Evolutionary conservation across 2,888 invertebrate genomes (phyloP).

Genomic region (Sinhomidia bicolor): DNA sequence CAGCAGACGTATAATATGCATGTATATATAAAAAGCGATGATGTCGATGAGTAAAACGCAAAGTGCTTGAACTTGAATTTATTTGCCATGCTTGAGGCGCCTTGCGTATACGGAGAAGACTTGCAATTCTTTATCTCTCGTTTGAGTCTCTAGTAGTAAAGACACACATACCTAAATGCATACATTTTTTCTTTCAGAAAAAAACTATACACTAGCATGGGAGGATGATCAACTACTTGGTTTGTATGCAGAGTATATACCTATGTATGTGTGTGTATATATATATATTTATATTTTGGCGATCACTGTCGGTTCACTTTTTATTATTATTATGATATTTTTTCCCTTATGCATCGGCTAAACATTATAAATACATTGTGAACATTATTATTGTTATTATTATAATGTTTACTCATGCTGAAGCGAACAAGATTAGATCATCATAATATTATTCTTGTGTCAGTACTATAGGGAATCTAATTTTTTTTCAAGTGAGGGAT

Average conservation of each 20-base stretch:
- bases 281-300: neutral
- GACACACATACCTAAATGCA: neutral
- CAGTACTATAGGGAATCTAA: constrained; percentile 23
- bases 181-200: neutral
- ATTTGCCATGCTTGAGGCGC: constrained; percentile 33
- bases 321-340: constrained; percentile 2
- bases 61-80: constrained; percentile 43
- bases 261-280: too few relatives aligned
- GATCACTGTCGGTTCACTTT: constrained; percentile 1
- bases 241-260: too few relatives aligned
- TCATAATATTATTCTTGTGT: constrained; percentile 1
- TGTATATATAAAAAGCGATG: too few relatives aligned
- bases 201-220: neutral
- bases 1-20: too few relatives aligned
- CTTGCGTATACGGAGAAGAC: neutral
- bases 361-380: neutral
- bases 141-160: constrained; percentile 2
- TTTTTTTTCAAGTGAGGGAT: constrained; percentile 37
- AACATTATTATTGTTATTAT: constrained; percentile 6
- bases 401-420: constrained; percentile 9
- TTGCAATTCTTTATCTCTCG: neutral
- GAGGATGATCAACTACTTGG: neutral
- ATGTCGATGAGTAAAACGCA: too few relatives aligned
- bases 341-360: neutral
- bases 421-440: constrained; percentile 41